These are phyloP conservation scores for Pollimyrus isidori DNA, from an alignment of 2,113 vertebrate species.

Conservation along the genomic window DNA sequence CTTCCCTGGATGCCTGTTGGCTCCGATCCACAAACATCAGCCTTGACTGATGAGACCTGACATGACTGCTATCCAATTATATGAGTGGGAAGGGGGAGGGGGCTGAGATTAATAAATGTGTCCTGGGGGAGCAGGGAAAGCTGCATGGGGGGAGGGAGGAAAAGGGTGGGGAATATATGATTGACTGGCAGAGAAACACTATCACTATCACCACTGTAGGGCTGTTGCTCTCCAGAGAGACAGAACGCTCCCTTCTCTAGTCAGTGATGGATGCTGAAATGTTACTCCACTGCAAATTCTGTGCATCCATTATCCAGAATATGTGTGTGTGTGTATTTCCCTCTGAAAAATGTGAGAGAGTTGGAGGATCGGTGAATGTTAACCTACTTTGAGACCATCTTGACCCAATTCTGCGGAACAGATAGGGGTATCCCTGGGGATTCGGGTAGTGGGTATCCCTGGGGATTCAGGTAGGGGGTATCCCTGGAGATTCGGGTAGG, in stretches of 20 bases:
- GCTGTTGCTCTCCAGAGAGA: not conserved
- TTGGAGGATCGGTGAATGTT: conserved; percentile 7
- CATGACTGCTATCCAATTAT: conserved; percentile 1
- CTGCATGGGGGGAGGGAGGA: not conserved
- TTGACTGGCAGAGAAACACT: not conserved
- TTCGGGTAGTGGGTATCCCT: too few species aligned
- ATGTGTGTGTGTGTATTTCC: not conserved
- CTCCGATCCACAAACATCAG: conserved; percentile 25
- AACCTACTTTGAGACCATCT: conserved; percentile 21
- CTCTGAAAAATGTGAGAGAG: not conserved
- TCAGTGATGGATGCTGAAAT: not conserved
- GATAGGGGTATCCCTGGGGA: not conserved
- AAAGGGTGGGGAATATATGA: not conserved
- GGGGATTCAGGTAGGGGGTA: too few species aligned
- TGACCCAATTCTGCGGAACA: conserved; percentile 28
- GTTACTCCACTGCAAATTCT: not conserved
- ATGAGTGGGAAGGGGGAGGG: not conserved
- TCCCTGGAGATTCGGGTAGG: not conserved
- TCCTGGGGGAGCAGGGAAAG: not conserved
- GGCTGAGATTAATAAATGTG: not conserved
- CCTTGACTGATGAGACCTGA: conserved; percentile 12
- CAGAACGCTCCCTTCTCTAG: not conserved
- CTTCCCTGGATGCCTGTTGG: not conserved
- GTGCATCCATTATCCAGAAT: not conserved
- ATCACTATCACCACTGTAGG: not conserved